phyloP scores from a whole-genome alignment of 2,888 invertebrate genomes.

The Rhagonycha lutea region DNA sequence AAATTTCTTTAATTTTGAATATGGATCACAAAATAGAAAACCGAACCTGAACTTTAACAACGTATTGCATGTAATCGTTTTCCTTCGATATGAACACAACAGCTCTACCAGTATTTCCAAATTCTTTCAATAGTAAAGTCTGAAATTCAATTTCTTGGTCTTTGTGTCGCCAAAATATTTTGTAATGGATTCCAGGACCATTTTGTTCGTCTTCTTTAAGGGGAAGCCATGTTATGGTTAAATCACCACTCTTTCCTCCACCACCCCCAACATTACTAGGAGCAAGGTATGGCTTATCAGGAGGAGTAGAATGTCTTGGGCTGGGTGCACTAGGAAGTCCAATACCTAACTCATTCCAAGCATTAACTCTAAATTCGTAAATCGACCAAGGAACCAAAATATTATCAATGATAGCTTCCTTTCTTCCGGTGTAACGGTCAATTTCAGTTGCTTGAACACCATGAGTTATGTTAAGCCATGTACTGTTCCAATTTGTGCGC shows the following conservation, averaged over 20 bases:
- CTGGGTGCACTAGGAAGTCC: conserved; percentile 83
- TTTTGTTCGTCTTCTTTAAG: conserved; percentile 80
- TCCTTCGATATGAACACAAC: conserved; percentile 76
- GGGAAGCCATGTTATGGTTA: conserved; percentile 89
- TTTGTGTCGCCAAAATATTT: conserved; percentile 83
- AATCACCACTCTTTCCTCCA: conserved; percentile 93
- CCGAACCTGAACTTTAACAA: conserved; percentile 77
- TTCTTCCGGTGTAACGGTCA: conserved; percentile 77
- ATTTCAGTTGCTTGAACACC: conserved; percentile 73
- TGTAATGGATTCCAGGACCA: conserved; percentile 87
- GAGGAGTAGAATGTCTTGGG: conserved; percentile 82
- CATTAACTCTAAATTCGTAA: conserved; percentile 87
- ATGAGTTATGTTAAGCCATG: conserved; percentile 75
- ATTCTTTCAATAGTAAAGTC: conserved; percentile 68
- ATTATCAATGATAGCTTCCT: conserved; percentile 71
- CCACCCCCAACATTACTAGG: conserved; percentile 88
- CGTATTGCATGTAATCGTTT: conserved; percentile 81
- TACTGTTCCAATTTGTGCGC: conserved; percentile 82
- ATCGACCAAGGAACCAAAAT: conserved; percentile 84
- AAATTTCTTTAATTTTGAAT: neutral
- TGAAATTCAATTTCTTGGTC: conserved; percentile 78
- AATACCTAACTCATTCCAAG: conserved; percentile 83
- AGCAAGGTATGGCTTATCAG: conserved; percentile 76
- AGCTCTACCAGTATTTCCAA: conserved; percentile 77
- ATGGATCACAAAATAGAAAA: neutral